Evolutionary conservation across 1,140 invertebrate species (phyloP), one percentile per base, ranked within the genome.

Genomic region (Orussus abietinus): DNA sequence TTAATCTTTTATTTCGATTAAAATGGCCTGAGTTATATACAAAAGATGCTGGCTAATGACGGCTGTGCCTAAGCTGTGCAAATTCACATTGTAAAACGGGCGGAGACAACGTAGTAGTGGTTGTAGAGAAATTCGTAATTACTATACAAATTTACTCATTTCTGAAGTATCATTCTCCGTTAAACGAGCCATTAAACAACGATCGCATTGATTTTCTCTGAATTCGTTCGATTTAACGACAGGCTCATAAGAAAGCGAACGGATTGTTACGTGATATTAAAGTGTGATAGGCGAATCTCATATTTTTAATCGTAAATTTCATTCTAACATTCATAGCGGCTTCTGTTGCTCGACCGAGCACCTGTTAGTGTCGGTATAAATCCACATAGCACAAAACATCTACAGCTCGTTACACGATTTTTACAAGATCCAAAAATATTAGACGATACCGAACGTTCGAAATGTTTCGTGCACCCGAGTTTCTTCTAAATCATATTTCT

Each of bases 1-100:
- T 38, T 13, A 10, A 28, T 38, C 36, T 22, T 21, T 42, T 34
- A 25, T 42, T 22, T 32, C 18, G 32, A 48, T 48, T 22, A 37
- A 12, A 35, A 38, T 32, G 20, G 26, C 33, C 13, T 19, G 21
- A 14, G 14, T 22, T 35, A 34, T 35, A 25, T 33, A 33, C 17
- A 33, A 14, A 19, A 14, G 28, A 42, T 20, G 20, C 30, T 34
- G 15, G 30, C 14, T 15, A 20, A 35, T 11, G 18, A 36, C 11
- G 13, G 21, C 34, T 36, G 34, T 12, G 10, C 4, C 10, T 36
- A 18, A 19, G 15, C 11, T 36, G 34, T 36, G 34, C 34, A 36
- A 36, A 36, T 36, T 36, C n/a, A n/a, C n/a, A 15, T 14, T 36
- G 21, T 36, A 15, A 19, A 36, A 36, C 34, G 13, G 21, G 9